Evolutionary conservation across 2,113 vertebrate species (phyloP).

Genomic region (Rutilus rutilus): DNA sequence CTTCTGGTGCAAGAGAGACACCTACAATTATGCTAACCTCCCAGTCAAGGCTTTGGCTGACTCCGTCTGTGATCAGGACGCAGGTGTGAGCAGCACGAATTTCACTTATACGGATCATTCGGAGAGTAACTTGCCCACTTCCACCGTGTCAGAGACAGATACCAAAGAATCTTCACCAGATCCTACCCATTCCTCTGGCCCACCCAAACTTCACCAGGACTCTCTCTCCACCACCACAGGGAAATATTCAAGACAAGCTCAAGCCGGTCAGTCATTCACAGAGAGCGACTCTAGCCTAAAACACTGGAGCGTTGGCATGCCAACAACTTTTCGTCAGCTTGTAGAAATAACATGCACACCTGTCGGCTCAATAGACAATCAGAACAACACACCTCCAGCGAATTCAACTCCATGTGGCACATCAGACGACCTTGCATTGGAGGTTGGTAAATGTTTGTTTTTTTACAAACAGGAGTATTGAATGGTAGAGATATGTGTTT

Average conservation of each 20-base stretch:
- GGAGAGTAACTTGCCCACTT: slow-evolving; percentile 50
- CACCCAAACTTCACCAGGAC: neutral
- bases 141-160: slow-evolving; percentile 47
- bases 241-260: neutral
- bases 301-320: slow-evolving; percentile 3
- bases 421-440: neutral
- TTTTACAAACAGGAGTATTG: neutral
- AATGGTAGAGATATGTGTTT: neutral
- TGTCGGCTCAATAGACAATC: neutral
- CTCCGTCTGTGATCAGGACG: slow-evolving; percentile 55
- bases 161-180: neutral
- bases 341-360: neutral
- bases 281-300: neutral
- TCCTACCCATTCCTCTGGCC: neutral
- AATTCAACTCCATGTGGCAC: neutral
- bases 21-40: neutral
- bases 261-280: neutral
- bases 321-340: neutral
- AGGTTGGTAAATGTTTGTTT: slow-evolving; percentile 1
- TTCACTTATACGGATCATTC: slow-evolving; percentile 4
- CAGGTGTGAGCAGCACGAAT: slow-evolving; percentile 14
- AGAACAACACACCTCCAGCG: neutral
- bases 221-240: neutral
- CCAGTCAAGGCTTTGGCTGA: slow-evolving; percentile 61
- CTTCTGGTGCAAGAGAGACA: neutral